These are phyloP conservation scores for Elaphurus davidianus DNA, from an alignment of 2,113 vertebrate genomes.

Conservation along the genomic window DNA sequence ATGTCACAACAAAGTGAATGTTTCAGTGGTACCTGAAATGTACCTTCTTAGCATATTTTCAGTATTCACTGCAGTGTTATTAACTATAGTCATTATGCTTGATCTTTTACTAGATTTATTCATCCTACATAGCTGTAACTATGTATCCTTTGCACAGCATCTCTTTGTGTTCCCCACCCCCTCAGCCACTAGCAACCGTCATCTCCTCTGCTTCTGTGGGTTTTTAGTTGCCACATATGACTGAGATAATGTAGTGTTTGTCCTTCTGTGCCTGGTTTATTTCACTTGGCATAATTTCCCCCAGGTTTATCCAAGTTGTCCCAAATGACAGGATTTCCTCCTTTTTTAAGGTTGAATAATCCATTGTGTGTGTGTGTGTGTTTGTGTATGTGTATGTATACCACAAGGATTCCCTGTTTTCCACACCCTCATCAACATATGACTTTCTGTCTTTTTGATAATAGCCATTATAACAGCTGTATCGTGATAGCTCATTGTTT, in stretches of 20 bases:
- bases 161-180: background rate
- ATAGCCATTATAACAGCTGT: background rate
- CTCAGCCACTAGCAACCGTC: background rate
- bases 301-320: background rate
- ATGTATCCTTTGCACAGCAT: background rate
- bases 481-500: background rate
- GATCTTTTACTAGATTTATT: background rate
- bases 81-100: background rate
- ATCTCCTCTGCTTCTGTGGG: background rate
- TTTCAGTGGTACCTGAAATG: background rate
- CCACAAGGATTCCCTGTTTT: background rate
- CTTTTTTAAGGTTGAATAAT: background rate
- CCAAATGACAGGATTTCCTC: background rate
- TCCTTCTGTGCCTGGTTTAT: background rate
- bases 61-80: background rate
- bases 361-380: background rate
- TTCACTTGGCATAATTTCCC: background rate
- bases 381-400: background rate
- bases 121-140: background rate
- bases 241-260: background rate
- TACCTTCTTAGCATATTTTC: background rate
- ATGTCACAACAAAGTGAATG: background rate
- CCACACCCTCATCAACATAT: background rate
- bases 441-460: background rate
- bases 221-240: background rate